Evolutionary conservation across 1,140 invertebrate species (phyloP), one percentile per base, ranked within the genome.

Genomic region (Diorhabda sublineata): DNA sequence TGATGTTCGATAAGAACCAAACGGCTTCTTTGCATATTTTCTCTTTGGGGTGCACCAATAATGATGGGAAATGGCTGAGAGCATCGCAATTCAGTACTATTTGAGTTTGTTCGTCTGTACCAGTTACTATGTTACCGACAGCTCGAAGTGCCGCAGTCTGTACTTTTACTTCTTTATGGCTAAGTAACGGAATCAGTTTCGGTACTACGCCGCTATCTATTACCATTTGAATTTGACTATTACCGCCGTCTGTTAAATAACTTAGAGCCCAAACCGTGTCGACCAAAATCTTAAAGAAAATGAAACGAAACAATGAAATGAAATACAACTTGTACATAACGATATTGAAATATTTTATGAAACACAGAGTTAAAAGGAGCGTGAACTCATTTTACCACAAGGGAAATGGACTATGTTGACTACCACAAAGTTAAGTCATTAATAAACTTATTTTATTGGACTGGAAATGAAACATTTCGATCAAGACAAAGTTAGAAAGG

Each of bases 231-330:
- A 99, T 99, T 83, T 99, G 97, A 71, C 98, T 95, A 81, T 99
- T 99, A 41, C 98, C 98, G 69, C 95, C 95, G 79, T 99, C 97
- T 60, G 98, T 99, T 75, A 99, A 83, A 84, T 99, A 99, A 78
- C 97, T 99, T 70, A 99, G 87, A 43, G 98, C 97, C 98, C 98
- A 99, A 56, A 99, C 95, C 61, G 98, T 98, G 81, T 99, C 98
- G 62, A 99, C 96, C 76, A 99, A 86, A 78, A 99, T 98, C 92
- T 96, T 81, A 70, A 87, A 83, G 76, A 78, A 73, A 71, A 69
- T 26, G 0, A 26, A 26, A 26, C 1, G 26, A 26, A 26, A 26
- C 26, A 26, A 26, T 26, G 26, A 26, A 1, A 26, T 26, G 0
- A 1, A 26, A 26, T 26, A 26, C 1, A 26, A 1, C 26, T 26